Percentiles rank a stretch among this genome's conserved stretches.
These are phyloP conservation scores for Sarcophaga carnaria DNA, from an alignment of 2,888 invertebrate genomes.

Conservation along the genomic window DNA sequence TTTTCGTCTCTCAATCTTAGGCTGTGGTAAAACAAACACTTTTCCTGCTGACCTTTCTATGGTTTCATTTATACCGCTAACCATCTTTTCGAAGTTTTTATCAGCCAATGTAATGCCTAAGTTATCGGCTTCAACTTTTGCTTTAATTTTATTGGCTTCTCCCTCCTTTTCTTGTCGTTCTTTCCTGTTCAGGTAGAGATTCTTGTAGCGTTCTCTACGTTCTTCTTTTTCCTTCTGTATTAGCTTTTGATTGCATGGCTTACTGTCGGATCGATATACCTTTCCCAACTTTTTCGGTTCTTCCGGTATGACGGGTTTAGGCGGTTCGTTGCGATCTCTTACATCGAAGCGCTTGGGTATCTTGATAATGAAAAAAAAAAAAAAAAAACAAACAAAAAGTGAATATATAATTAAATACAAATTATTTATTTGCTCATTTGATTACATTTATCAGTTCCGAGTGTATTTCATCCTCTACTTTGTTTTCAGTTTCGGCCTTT, in stretches of 20 bases:
- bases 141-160: conserved; percentile 50
- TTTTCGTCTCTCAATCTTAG: conserved; percentile 70
- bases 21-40: conserved; percentile 70
- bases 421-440: neutral
- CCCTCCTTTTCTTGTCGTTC: conserved; percentile 59
- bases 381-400: neutral
- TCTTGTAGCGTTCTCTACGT: conserved; percentile 76
- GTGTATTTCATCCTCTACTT: conserved; percentile 74
- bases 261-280: conserved; percentile 75
- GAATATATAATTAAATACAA: no score
- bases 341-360: conserved; percentile 64
- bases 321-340: conserved; percentile 52
- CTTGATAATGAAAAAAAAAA: conserved; percentile 19
- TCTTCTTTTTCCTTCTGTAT: conserved; percentile 72
- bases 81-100: conserved; percentile 70
- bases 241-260: conserved; percentile 73
- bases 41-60: conserved; percentile 74
- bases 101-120: conserved; percentile 72
- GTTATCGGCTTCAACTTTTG: conserved; percentile 67
- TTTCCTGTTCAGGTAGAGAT: conserved; percentile 75
- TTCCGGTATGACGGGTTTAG: neutral
- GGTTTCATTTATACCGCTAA: conserved; percentile 74
- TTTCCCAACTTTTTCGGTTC: conserved; percentile 69
- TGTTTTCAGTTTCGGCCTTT: conserved; percentile 70
- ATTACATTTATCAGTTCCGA: conserved; percentile 72